A percentile compares a stretch with the other conserved stretches of the same genome.
Conservation (phyloP, 2,888 invertebrate species). For the Callinectes sapidus region DNA sequence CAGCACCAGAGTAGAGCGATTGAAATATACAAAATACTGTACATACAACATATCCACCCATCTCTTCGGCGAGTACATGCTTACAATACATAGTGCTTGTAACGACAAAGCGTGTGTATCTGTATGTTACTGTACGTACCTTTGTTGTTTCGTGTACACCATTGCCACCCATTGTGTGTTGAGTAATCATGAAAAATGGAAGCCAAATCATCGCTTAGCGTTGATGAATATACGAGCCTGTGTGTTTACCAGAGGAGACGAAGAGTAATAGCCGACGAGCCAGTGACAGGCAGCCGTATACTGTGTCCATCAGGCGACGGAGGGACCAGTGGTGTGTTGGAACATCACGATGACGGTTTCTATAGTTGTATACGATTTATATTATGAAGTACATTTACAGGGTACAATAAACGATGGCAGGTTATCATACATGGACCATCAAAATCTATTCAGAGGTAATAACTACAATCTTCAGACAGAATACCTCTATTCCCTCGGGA, state of each 20-base stretch:
- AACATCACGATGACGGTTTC: not conserved
- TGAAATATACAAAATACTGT: not conserved
- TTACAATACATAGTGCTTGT: not conserved
- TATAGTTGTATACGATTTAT: not conserved
- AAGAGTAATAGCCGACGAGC: not conserved
- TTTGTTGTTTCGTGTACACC: not conserved
- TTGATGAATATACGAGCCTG: not conserved
- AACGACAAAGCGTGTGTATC: not conserved
- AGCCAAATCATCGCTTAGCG: not conserved
- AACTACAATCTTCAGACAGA: not conserved
- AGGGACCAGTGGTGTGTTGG: not conserved
- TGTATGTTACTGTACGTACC: not conserved
- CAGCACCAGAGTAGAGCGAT: not conserved
- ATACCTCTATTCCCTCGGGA: too few relatives aligned
- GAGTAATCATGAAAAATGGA: not conserved
- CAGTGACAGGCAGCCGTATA: not conserved
- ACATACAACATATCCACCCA: not conserved
- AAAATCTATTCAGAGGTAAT: not conserved
- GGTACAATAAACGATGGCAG: not conserved
- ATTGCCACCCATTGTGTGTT: not conserved
- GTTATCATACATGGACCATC: not conserved
- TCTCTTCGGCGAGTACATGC: not conserved
- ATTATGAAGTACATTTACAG: not conserved
- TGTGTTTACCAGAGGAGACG: constrained; percentile 2
- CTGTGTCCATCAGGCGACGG: not conserved